These are phyloP conservation scores for Microcebus jonahi DNA, from an alignment of 2,113 vertebrate genomes.

Conservation along the genomic window DNA sequence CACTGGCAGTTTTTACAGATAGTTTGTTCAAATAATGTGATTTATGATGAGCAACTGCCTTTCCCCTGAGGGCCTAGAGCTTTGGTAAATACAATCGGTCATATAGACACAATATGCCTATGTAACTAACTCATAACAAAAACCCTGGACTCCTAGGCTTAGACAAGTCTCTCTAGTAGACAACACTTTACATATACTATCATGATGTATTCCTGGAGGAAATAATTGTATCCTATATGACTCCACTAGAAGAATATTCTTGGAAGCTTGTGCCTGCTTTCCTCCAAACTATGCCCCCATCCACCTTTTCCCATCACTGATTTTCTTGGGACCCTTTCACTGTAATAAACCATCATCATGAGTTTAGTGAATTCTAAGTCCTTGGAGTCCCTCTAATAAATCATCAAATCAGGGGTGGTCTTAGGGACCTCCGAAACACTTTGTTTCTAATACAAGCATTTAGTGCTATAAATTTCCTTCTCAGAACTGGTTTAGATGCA, in stretches of 20 bases:
- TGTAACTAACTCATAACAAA: neutral
- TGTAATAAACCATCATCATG: neutral
- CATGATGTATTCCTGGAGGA: neutral
- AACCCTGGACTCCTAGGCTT: neutral
- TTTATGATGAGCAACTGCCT: neutral
- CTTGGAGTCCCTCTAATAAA: neutral
- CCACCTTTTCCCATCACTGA: neutral
- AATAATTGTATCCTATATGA: neutral
- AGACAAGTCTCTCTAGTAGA: neutral
- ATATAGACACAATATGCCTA: neutral
- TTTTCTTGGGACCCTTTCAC: neutral
- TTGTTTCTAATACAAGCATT: neutral
- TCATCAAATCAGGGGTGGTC: neutral
- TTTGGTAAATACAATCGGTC: neutral
- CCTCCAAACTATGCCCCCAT: neutral
- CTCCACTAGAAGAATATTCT: neutral
- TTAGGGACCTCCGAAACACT: neutral
- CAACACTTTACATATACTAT: neutral
- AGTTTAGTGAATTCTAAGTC: neutral
- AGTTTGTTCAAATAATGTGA: neutral
- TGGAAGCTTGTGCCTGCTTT: neutral
- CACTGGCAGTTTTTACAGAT: neutral
- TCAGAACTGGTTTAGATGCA: neutral
- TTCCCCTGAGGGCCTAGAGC: neutral
- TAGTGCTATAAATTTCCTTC: neutral